Evolutionary conservation across 1,140 invertebrate genomes (phyloP).

Genomic region (Gonatopus flavifemur): DNA sequence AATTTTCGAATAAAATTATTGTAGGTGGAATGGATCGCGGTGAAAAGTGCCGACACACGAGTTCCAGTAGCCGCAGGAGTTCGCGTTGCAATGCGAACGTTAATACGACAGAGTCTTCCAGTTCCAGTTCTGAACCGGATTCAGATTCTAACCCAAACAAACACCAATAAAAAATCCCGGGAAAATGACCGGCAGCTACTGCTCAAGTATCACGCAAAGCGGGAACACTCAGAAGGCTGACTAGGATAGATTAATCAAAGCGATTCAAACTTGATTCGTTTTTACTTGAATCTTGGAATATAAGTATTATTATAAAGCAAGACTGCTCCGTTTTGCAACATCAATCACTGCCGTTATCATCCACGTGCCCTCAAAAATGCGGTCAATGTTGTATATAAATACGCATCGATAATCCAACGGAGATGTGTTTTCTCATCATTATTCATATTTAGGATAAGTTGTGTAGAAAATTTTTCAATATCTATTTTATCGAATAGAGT

Average conservation of each 20-base stretch:
- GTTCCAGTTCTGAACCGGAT: constrained; percentile 54
- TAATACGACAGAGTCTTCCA: constrained; percentile 53
- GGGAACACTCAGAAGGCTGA: constrained; percentile 59
- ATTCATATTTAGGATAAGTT: too few species aligned
- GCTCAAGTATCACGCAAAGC: constrained; percentile 56
- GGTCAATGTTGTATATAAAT: constrained; percentile 22
- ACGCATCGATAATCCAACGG: too few species aligned
- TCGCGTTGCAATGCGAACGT: constrained; percentile 54
- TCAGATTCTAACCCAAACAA: constrained; percentile 49
- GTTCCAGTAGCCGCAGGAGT: constrained; percentile 49
- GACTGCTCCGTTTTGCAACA: constrained; percentile 1
- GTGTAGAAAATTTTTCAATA: too few species aligned
- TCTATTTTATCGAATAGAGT: too few species aligned
- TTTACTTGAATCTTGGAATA: constrained; percentile 24
- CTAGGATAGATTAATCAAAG: constrained; percentile 48
- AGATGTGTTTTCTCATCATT: too few species aligned
- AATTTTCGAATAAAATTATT: constrained; percentile 35
- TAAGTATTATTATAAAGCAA: constrained; percentile 29
- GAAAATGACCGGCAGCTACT: constrained; percentile 51
- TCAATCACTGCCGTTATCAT: background rate
- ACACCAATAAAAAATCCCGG: constrained; percentile 42
- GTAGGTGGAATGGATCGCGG: constrained; percentile 55
- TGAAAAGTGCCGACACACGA: constrained; percentile 53
- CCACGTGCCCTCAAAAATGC: background rate
- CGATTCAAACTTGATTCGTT: constrained; percentile 21